These are phyloP conservation scores for Muscicapa striata DNA, from an alignment of 2,797 vertebrate species.

Conservation along the genomic window DNA sequence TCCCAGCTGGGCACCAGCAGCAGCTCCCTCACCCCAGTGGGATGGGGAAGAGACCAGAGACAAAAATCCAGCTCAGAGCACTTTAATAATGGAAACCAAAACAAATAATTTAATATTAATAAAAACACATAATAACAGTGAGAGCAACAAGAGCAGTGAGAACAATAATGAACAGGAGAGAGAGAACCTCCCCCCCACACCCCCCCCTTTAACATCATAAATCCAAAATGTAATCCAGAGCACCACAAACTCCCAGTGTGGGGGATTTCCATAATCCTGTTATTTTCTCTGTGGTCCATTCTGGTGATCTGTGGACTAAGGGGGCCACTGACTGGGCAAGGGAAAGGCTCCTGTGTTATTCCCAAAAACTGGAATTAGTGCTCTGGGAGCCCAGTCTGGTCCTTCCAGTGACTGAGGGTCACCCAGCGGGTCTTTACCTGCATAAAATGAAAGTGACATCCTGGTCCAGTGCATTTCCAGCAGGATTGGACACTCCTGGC, in stretches of 20 bases:
- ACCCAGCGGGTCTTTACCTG: neutral
- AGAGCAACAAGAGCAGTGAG: too few species aligned
- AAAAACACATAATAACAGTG: too few species aligned
- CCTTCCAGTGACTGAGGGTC: slow-evolving; percentile 71
- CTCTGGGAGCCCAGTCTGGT: neutral
- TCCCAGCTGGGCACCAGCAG: neutral
- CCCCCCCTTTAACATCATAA: too few species aligned
- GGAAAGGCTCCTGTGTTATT: slow-evolving; percentile 86
- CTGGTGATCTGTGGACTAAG: slow-evolving; percentile 39
- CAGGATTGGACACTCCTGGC: too few species aligned
- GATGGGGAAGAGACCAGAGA: neutral
- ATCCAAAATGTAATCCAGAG: neutral
- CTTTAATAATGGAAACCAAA: neutral
- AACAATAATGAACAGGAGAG: too few species aligned
- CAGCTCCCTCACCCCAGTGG: neutral
- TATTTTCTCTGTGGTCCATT: neutral
- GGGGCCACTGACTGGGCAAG: slow-evolving; percentile 89
- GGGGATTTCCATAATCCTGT: neutral
- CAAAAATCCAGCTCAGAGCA: neutral
- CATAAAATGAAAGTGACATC: too few species aligned
- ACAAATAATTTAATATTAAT: neutral
- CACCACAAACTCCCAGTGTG: neutral
- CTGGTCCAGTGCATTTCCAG: too few species aligned
- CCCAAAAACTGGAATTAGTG: slow-evolving; percentile 78
- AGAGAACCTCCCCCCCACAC: too few species aligned